Evolutionary conservation across 2,113 vertebrate species (phyloP).

Genomic region (Platysternon megacephalum): DNA sequence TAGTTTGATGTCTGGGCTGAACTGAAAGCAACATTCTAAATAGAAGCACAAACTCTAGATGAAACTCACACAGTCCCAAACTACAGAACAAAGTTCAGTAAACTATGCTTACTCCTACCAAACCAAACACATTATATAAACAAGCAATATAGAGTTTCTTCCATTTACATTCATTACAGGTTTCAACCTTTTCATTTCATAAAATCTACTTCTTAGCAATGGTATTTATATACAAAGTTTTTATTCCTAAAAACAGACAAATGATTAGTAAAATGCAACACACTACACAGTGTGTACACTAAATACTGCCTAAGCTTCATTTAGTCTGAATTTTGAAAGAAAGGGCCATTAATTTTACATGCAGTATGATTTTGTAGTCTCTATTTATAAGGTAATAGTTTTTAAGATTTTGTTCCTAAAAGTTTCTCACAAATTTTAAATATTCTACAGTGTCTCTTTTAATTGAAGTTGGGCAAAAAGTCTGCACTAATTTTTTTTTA

Average conservation of each 20-base stretch:
- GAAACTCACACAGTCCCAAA: background rate
- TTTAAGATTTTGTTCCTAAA: background rate
- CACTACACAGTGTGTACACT: background rate
- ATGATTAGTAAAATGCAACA: background rate
- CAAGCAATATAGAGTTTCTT: background rate
- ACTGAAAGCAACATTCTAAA: background rate
- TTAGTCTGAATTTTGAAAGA: no score
- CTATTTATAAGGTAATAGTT: background rate
- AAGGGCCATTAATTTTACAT: no score
- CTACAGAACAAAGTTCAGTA: background rate
- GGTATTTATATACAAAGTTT: background rate
- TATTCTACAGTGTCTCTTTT: background rate
- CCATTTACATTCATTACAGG: background rate
- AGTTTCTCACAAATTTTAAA: background rate
- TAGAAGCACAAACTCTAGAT: background rate
- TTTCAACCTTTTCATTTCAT: background rate
- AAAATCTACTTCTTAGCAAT: background rate
- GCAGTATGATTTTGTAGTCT: no score
- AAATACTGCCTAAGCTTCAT: background rate
- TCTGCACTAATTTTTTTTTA: no score
- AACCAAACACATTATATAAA: background rate
- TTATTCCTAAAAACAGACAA: background rate
- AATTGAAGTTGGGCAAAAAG: background rate
- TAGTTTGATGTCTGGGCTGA: conserved; percentile 3
- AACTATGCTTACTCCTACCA: background rate